Evolutionary conservation across 2,888 invertebrate species (phyloP).

Genomic region (Bruchidius siliquastri): DNA sequence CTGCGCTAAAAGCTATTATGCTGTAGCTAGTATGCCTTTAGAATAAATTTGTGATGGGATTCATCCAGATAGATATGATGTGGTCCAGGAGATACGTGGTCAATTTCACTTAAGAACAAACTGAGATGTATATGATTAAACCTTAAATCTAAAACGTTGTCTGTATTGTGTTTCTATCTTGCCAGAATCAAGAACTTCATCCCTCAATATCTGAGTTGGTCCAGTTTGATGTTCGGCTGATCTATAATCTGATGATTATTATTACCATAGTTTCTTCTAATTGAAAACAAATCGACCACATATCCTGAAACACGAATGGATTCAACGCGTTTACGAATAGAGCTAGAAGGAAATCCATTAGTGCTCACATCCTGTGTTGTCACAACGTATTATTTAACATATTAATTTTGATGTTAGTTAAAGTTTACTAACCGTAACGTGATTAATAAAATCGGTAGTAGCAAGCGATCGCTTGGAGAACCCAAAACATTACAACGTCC

Average conservation of each 20-base stretch:
- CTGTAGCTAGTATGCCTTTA: neutral
- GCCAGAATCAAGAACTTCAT: too few species aligned
- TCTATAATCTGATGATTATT: too few species aligned
- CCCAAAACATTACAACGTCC: slow-evolving; percentile 5
- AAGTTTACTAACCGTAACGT: neutral
- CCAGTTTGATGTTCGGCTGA: too few species aligned
- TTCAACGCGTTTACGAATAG: too few species aligned
- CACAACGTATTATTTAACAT: neutral
- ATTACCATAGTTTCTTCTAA: too few species aligned
- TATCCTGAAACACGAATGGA: too few species aligned
- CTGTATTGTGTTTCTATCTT: too few species aligned
- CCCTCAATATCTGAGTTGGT: too few species aligned
- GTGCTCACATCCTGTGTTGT: neutral
- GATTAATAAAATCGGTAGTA: neutral
- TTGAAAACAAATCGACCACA: too few species aligned
- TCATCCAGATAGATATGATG: neutral
- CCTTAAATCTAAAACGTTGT: too few species aligned
- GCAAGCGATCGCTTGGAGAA: neutral
- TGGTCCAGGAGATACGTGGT: neutral
- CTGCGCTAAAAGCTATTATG: neutral
- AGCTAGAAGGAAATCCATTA: neutral
- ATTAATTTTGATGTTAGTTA: neutral
- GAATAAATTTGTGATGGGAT: neutral
- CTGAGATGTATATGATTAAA: too few species aligned
- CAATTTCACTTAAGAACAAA: too few species aligned